Evolutionary conservation across 2,113 vertebrate species (phyloP).

Genomic region (Atrichornis clamosus): DNA sequence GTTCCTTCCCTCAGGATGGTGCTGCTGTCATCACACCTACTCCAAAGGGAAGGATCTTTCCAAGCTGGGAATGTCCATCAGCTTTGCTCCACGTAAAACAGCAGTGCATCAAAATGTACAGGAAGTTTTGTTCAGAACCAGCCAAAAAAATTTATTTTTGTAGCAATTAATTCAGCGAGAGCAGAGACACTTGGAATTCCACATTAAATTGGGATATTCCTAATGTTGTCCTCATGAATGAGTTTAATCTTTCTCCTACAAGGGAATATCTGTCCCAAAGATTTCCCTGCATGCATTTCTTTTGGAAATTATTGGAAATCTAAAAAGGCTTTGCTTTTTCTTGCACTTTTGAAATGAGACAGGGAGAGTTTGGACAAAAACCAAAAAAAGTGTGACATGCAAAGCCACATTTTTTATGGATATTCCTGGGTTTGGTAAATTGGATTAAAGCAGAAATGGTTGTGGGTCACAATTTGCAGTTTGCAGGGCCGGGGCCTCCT

Average conservation of each 20-base stretch:
- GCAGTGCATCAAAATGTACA: neutral
- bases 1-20: neutral
- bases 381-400: neutral
- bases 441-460: neutral
- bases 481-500: neutral
- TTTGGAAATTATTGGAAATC: no score
- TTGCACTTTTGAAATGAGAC: neutral
- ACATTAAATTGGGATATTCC: neutral
- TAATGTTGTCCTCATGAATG: neutral
- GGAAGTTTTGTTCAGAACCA: neutral
- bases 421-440: neutral
- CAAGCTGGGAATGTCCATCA: neutral
- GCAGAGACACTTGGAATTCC: neutral
- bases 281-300: neutral
- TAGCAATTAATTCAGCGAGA: neutral
- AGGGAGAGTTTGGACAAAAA: neutral
- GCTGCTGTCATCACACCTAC: neutral
- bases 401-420: neutral
- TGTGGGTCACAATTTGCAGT: neutral
- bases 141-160: neutral
- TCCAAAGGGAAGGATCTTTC: neutral
- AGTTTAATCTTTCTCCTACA: neutral
- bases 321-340: neutral
- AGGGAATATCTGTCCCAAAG: neutral
- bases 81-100: neutral